Evolutionary conservation across 2,113 vertebrate species (phyloP).

Genomic region (Typhlomys cinereus): DNA sequence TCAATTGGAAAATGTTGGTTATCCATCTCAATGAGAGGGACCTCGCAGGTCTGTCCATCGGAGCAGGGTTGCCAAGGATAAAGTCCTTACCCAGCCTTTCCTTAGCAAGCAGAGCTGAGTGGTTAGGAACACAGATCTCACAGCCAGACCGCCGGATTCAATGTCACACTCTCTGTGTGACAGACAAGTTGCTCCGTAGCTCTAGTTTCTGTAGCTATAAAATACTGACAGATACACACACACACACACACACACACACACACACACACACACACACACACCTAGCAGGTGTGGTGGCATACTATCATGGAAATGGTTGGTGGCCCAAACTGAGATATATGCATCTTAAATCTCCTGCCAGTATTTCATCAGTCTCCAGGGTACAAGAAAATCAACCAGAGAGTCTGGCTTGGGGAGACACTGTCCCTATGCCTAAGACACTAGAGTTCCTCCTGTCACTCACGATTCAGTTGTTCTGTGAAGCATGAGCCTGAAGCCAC

Average conservation of each 20-base stretch:
- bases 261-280: not conserved
- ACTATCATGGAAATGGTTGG: accelerated
- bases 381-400: not conserved
- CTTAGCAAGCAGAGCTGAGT: not conserved
- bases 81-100: not conserved
- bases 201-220: not conserved
- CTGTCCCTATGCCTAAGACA: not conserved
- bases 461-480: not conserved
- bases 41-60: not conserved
- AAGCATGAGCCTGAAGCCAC: not conserved
- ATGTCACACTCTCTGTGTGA: not conserved
- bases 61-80: not conserved
- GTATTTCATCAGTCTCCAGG: not conserved
- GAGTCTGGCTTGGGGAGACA: not conserved
- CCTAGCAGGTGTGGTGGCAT: not conserved
- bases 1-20: not conserved
- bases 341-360: not conserved
- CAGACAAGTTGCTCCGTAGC: not conserved
- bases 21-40: not conserved
- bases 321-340: not conserved
- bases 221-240: not conserved
- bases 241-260: not conserved
- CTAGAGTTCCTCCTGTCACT: not conserved
- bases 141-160: not conserved
- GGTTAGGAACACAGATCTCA: not conserved